Evolutionary conservation across 2,797 vertebrate genomes (phyloP).

Genomic region (Chelmon rostratus): DNA sequence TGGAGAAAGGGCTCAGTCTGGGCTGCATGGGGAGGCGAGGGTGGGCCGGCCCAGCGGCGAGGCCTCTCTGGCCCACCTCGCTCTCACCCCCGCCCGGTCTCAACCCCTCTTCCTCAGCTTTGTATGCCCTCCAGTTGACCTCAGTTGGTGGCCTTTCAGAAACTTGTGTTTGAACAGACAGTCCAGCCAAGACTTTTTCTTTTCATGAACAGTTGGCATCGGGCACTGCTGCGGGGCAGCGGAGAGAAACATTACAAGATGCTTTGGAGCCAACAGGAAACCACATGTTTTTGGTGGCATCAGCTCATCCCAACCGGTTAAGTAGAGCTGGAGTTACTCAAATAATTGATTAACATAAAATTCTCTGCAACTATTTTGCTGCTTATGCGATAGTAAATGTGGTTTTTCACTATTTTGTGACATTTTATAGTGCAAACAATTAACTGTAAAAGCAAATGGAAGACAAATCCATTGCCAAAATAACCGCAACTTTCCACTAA

Average conservation of each 20-base stretch:
- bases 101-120: constrained; percentile 2
- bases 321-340: neutral
- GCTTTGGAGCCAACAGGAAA: neutral
- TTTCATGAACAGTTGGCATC: neutral
- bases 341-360: neutral
- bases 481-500: neutral
- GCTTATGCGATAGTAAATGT: neutral
- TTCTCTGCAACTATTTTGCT: neutral
- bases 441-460: neutral
- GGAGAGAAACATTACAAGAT: neutral
- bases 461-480: neutral
- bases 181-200: neutral
- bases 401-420: no score
- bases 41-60: constrained; percentile 17
- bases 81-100: constrained; percentile 24
- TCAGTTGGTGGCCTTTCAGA: neutral
- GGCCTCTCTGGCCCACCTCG: constrained; percentile 34
- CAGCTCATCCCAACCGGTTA: neutral
- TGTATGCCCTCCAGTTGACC: constrained; percentile 37
- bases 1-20: constrained; percentile 52
- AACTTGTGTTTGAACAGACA: constrained; percentile 22
- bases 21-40: constrained; percentile 16
- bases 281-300: neutral
- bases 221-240: neutral
- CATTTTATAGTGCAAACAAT: neutral